Conservation (phyloP, 2,888 invertebrate species). For the Amblyjoppa proteus region DNA sequence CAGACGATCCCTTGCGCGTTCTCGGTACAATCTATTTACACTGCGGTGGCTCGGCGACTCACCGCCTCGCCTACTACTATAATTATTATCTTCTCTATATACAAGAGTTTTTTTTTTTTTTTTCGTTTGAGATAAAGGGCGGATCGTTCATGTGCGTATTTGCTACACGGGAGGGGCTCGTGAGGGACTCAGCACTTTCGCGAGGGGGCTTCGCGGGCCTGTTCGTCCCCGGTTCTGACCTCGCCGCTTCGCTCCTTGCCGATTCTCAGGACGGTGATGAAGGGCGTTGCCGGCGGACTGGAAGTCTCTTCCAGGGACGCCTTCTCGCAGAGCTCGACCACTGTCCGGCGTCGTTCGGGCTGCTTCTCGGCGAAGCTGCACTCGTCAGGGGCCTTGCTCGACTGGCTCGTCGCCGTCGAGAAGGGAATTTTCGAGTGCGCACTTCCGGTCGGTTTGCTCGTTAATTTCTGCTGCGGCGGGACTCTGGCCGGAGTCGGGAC, state of each 20-base stretch:
- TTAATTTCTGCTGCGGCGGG: conserved; percentile 50
- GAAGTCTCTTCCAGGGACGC: conserved; percentile 76
- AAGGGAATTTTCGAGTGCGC: conserved; percentile 69
- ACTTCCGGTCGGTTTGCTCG: conserved; percentile 68
- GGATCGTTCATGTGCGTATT: background rate
- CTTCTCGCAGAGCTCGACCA: conserved; percentile 83
- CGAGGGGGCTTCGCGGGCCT: conserved; percentile 35
- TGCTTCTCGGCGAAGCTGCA: conserved; percentile 36
- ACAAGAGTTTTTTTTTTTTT: background rate
- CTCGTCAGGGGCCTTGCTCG: conserved; percentile 19
- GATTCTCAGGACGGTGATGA: conserved; percentile 80
- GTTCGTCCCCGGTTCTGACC: conserved; percentile 77
- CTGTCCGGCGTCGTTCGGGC: conserved; percentile 77
- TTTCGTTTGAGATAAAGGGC: conserved; percentile 45
- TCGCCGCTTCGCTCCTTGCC: conserved; percentile 74
- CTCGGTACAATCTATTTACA: conserved; percentile 37
- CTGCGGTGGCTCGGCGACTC: background rate
- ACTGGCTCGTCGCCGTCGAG: conserved; percentile 47
- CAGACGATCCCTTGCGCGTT: background rate
- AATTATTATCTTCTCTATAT: conserved; percentile 18
- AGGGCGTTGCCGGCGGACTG: conserved; percentile 77
- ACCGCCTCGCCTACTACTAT: conserved; percentile 1
- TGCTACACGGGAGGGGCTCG: conserved; percentile 3
- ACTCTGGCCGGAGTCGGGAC: conserved; percentile 54
- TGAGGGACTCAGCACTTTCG: conserved; percentile 61